Evolutionary conservation across 1,140 invertebrate genomes (phyloP), one percentile per base, ranked within the genome.

Genomic region (Telenomus remus): DNA sequence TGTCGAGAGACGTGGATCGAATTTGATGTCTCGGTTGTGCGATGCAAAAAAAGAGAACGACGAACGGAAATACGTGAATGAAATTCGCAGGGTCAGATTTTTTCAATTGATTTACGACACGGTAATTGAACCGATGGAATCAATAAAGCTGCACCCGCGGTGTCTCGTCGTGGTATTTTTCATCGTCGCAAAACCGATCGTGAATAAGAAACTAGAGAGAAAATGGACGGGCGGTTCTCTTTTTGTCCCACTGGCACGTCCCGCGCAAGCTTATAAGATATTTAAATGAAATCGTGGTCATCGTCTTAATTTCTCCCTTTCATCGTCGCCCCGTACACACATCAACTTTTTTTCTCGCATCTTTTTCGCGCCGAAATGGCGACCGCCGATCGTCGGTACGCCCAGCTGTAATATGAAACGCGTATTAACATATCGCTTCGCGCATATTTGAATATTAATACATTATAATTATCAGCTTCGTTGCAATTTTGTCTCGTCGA

Each of bases 361-460:
- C 19, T 1, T 6, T 27, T n/a, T 59, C 49, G 50, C 16, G 19
- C 27, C 59, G 49, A 76, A 76, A 76, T 65, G 68, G 59, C 65
- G 59, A 49, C 54, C 54, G 66, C 61, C 55, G 33, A 44, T 55
- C 73, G n/a, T 72, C 42, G 63, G 50, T 72, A 77, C 74, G 56
- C 63, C 68, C 68, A 34, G 44, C 46, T 60, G 66, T 71, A 72
- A 77, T 71, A 69, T 64, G 53, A 77, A 64, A 63, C 68, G 74
- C 53, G 51, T 55, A 72, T 77, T 73, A 72, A 69, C 64, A 78
- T 72, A 77, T 77, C 49, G 75, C 50, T n/a, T 34, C 53, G 54
- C 39, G 64, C 75, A 78, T 78, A 68, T 78, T 69, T 78, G 75
- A 78, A 78, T 78, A 78, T 69, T 78, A 73, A 73, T 78, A 64